Percentiles rank a stretch among this genome's conserved stretches.
Evolutionary conservation across 2,888 invertebrate species (phyloP).

Genomic region (Lypha dubia): DNA sequence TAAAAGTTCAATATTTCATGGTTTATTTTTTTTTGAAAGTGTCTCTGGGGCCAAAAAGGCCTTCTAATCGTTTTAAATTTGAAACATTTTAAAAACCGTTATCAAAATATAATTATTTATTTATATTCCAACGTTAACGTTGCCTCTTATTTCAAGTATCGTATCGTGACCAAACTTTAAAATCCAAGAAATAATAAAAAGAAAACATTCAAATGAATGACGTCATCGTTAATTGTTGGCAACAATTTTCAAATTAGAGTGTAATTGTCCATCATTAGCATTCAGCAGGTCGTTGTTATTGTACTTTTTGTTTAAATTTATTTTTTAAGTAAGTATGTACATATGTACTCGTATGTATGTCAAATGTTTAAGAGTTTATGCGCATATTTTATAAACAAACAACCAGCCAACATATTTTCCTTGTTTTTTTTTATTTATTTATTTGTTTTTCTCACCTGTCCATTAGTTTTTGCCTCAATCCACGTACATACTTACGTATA

Average conservation of each 20-base stretch:
- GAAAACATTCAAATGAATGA: slow-evolving; percentile 17
- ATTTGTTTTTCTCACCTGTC: slow-evolving; percentile 35
- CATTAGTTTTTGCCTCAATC: slow-evolving; percentile 34
- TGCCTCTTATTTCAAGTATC: slow-evolving; percentile 18
- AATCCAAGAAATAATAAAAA: too few species aligned
- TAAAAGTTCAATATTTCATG: slow-evolving; percentile 55
- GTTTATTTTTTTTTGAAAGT: slow-evolving; percentile 32
- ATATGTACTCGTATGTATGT: slow-evolving; percentile 11
- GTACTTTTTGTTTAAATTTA: not conserved
- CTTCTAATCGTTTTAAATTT: slow-evolving; percentile 11
- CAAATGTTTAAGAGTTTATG: slow-evolving; percentile 36
- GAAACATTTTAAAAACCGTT: slow-evolving; percentile 52
- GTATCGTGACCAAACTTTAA: slow-evolving; percentile 53
- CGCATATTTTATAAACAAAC: slow-evolving; percentile 6
- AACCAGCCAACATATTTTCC: slow-evolving; percentile 31
- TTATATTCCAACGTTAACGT: not conserved
- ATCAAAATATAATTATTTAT: too few species aligned
- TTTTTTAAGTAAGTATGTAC: not conserved
- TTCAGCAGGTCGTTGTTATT: slow-evolving; percentile 27
- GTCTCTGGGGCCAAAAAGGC: not conserved
- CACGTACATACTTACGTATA: too few species aligned
- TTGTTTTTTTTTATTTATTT: slow-evolving; percentile 23
- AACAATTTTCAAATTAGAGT: slow-evolving; percentile 20
- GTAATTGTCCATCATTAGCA: slow-evolving; percentile 52
- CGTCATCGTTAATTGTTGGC: slow-evolving; percentile 57